Conservation (phyloP, 2,888 invertebrate genomes). For the Athripsodes cinereus region DNA sequence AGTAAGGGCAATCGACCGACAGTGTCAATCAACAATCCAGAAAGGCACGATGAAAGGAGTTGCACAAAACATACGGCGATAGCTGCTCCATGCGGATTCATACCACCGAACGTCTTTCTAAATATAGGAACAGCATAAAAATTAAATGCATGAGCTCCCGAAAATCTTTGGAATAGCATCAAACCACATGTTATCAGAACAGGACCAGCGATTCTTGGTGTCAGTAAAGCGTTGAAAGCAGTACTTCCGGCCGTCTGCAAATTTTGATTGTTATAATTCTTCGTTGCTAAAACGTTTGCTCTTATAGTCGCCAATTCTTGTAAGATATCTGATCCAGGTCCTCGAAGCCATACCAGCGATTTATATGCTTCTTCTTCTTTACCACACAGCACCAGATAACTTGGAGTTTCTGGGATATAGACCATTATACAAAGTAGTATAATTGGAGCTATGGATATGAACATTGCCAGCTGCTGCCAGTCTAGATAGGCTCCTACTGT, state of each 20-base stretch:
- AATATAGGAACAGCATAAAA: conserved; percentile 85
- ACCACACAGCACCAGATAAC: conserved; percentile 71
- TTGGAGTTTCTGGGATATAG: conserved; percentile 85
- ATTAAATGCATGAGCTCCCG: conserved; percentile 78
- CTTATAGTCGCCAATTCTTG: conserved; percentile 67
- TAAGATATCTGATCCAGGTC: conserved; percentile 70
- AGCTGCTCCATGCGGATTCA: conserved; percentile 78
- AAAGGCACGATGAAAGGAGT: conserved; percentile 74
- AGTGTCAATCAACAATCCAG: conserved; percentile 77
- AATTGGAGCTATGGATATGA: conserved; percentile 72
- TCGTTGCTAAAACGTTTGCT: conserved; percentile 58
- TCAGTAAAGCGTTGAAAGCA: conserved; percentile 42
- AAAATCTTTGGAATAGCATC: conserved; percentile 84
- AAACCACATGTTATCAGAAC: conserved; percentile 76
- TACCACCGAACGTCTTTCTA: conserved; percentile 72
- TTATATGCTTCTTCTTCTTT: conserved; percentile 58
- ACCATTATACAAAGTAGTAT: conserved; percentile 69
- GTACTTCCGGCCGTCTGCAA: conserved; percentile 44
- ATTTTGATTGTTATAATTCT: conserved; percentile 46
- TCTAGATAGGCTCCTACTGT: conserved; percentile 75
- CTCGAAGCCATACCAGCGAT: conserved; percentile 76
- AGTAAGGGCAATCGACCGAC: conserved; percentile 79
- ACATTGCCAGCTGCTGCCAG: conserved; percentile 78
- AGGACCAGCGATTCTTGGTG: conserved; percentile 57
- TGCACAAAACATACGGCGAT: conserved; percentile 82